These are phyloP conservation scores for Ictidomys tridecemlineatus DNA, from an alignment of 2,113 vertebrate genomes.

Conservation along the genomic window DNA sequence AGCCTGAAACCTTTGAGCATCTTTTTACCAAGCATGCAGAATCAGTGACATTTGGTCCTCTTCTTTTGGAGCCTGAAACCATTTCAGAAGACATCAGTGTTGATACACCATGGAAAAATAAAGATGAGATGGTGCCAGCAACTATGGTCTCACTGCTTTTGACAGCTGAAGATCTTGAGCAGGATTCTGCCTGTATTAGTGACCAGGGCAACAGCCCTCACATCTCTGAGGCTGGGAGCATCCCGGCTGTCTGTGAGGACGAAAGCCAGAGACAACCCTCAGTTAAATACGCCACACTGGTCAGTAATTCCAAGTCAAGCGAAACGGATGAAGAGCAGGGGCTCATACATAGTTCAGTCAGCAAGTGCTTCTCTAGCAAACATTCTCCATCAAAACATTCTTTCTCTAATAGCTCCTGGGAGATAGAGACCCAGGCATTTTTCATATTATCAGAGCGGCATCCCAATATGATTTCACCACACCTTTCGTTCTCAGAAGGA, in stretches of 20 bases:
- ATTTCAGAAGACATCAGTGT: constrained; percentile 92
- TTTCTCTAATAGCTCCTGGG: constrained; percentile 88
- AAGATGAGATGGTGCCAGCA: constrained; percentile 65
- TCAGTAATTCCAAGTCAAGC: constrained; percentile 75
- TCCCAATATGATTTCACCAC: constrained; percentile 78
- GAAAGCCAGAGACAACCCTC: constrained; percentile 84
- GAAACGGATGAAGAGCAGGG: constrained; percentile 77
- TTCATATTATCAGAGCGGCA: constrained; percentile 81
- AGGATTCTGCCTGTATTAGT: constrained; percentile 79
- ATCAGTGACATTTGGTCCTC: constrained; percentile 88
- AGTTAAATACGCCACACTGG: constrained; percentile 90
- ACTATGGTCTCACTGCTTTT: constrained; percentile 2
- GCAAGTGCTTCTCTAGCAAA: constrained; percentile 86
- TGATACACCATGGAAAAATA: constrained; percentile 81
- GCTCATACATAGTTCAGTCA: constrained; percentile 83
- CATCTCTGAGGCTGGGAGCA: constrained; percentile 59
- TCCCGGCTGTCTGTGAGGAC: constrained; percentile 41
- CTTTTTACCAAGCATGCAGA: constrained; percentile 90
- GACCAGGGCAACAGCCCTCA: constrained; percentile 73
- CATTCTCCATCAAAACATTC: constrained; percentile 83
- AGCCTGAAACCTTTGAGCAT: constrained; percentile 93
- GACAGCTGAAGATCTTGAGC: constrained; percentile 68
- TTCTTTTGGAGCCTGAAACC: constrained; percentile 92
- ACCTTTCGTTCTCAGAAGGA: constrained; percentile 91
- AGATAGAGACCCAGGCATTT: constrained; percentile 82